Conservation (phyloP, 2,888 invertebrate genomes). For the Leptinotarsa rubiginosa region DNA sequence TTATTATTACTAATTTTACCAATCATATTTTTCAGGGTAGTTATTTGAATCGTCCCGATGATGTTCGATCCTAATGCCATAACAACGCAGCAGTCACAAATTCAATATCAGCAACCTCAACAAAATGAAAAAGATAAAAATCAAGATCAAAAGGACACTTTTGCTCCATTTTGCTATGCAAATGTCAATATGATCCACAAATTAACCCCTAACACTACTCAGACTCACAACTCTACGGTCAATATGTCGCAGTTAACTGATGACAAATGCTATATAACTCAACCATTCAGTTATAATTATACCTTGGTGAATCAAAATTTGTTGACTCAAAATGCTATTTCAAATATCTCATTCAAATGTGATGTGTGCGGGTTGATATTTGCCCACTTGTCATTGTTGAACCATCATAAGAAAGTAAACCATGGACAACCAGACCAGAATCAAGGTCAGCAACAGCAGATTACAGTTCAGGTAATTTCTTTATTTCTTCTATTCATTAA, state of each 20-base stretch:
- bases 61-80: constrained; percentile 67
- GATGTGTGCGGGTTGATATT: constrained; percentile 90
- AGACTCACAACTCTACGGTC: constrained; percentile 68
- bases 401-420: constrained; percentile 87
- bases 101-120: constrained; percentile 60
- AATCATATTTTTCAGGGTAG: not conserved
- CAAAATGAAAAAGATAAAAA: constrained; percentile 60
- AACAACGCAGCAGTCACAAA: constrained; percentile 65
- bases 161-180: constrained; percentile 78
- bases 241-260: constrained; percentile 78
- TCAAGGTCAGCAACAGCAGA: constrained; percentile 62
- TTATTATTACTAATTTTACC: too few species aligned
- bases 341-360: constrained; percentile 88
- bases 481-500: too few species aligned
- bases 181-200: constrained; percentile 79
- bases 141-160: constrained; percentile 67
- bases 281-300: constrained; percentile 84
- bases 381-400: constrained; percentile 83
- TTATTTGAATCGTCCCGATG: constrained; percentile 34
- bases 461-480: constrained; percentile 59
- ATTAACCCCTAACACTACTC: constrained; percentile 66
- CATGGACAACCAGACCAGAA: constrained; percentile 72
- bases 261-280: constrained; percentile 81
- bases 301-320: constrained; percentile 87
- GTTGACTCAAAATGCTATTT: constrained; percentile 80